Percentiles rank a stretch among this genome's conserved stretches.
These are phyloP conservation scores for Cassiopea xamachana DNA, from an alignment of 30 jellyfish, hydroid and myxozoan genomes.

Conservation along the genomic window DNA sequence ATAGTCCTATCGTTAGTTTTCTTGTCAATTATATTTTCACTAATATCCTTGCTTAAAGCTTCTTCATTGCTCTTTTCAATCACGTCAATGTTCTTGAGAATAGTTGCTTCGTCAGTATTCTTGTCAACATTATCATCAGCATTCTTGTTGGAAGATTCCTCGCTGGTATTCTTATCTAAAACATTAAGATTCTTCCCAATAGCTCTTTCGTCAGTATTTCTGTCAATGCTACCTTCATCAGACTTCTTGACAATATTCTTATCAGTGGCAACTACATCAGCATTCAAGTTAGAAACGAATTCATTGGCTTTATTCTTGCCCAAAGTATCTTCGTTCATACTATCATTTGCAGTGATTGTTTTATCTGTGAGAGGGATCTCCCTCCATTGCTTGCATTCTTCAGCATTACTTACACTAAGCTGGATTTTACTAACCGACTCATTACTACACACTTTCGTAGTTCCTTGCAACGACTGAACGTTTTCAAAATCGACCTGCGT, in stretches of 20 bases:
- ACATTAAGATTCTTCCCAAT: not conserved
- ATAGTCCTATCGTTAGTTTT: not conserved
- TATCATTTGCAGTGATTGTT: too few relatives aligned
- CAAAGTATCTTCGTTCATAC: not conserved
- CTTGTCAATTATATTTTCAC: not conserved
- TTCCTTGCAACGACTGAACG: not conserved
- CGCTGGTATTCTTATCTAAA: not conserved
- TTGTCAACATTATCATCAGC: not conserved
- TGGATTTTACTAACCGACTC: not conserved
- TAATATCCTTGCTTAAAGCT: not conserved
- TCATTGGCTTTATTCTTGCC: not conserved
- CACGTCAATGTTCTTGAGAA: not conserved
- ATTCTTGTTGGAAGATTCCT: not conserved
- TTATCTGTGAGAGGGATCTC: too few relatives aligned
- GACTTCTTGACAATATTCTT: not conserved
- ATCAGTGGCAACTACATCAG: not conserved
- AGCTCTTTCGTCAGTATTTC: not conserved
- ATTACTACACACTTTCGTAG: not conserved
- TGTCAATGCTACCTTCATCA: not conserved
- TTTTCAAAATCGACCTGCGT: not conserved
- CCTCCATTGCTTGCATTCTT: not conserved
- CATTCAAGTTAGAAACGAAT: not conserved
- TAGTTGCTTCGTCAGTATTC: not conserved
- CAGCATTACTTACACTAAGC: not conserved
- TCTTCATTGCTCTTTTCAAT: too few relatives aligned